Conservation (phyloP, 2,888 invertebrate species). For the Napeogenes inachia region DNA sequence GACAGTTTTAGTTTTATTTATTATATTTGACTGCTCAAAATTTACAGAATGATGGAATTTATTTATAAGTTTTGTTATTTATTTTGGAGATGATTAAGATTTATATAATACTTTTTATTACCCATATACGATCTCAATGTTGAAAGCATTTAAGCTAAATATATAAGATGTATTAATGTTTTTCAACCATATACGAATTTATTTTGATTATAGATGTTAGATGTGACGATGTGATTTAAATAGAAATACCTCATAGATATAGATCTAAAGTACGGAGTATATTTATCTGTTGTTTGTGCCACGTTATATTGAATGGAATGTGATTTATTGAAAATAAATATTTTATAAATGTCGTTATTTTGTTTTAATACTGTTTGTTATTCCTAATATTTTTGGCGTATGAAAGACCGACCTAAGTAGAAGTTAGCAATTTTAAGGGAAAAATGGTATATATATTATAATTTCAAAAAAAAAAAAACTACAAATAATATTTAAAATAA, state of each 20-base stretch:
- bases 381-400: no score
- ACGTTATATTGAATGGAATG: conserved; percentile 64
- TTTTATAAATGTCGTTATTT: conserved; percentile 67
- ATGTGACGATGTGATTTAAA: conserved; percentile 37
- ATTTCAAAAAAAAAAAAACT: no score
- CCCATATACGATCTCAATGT: neutral
- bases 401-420: no score
- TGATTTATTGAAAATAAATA: conserved; percentile 73
- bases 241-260: conserved; percentile 52
- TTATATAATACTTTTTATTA: neutral
- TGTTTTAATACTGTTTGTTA: conserved; percentile 16
- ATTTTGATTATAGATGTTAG: conserved; percentile 46
- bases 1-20: conserved; percentile 47
- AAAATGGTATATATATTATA: no score
- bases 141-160: no score
- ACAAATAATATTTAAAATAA: no score
- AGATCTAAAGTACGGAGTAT: conserved; percentile 45
- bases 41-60: conserved; percentile 7
- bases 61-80: conserved; percentile 13
- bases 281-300: conserved; percentile 72
- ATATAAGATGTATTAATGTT: conserved; percentile 8
- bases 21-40: conserved; percentile 1
- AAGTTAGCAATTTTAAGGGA: no score
- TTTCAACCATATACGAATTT: conserved; percentile 42
- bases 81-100: neutral